Percentiles rank a stretch among this genome's conserved stretches.
These are phyloP conservation scores for Pavo muticus DNA, from an alignment of 2,113 vertebrate genomes.

Conservation along the genomic window DNA sequence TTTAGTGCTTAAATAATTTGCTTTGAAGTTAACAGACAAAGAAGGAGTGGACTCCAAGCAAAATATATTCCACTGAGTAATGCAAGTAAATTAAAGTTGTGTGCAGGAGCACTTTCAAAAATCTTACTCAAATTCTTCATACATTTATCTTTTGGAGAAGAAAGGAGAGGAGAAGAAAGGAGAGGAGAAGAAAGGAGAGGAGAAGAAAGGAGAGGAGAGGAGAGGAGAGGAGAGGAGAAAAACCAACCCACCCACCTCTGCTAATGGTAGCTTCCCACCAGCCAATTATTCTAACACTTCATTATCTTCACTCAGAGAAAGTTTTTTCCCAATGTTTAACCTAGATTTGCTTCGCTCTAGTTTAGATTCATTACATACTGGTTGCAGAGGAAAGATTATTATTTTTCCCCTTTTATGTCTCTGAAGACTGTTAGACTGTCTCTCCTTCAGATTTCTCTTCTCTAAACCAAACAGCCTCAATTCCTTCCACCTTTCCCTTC, in stretches of 20 bases:
- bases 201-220: no score
- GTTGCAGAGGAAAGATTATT: background rate
- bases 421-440: background rate
- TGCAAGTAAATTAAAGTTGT: background rate
- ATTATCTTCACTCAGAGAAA: background rate
- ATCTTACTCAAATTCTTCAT: background rate
- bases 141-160: background rate
- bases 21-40: background rate
- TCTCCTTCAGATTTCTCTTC: background rate
- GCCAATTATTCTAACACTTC: background rate
- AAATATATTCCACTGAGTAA: background rate
- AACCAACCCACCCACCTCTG: background rate
- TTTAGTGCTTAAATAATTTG: background rate
- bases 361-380: background rate
- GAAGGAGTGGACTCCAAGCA: background rate
- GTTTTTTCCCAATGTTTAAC: background rate
- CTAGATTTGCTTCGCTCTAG: background rate
- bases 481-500: background rate
- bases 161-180: no score
- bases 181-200: no score
- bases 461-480: background rate
- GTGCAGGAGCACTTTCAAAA: background rate
- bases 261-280: background rate
- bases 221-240: background rate
- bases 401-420: background rate